Conservation (phyloP, 2,888 invertebrate species). For the Campopleginae sp. region DNA sequence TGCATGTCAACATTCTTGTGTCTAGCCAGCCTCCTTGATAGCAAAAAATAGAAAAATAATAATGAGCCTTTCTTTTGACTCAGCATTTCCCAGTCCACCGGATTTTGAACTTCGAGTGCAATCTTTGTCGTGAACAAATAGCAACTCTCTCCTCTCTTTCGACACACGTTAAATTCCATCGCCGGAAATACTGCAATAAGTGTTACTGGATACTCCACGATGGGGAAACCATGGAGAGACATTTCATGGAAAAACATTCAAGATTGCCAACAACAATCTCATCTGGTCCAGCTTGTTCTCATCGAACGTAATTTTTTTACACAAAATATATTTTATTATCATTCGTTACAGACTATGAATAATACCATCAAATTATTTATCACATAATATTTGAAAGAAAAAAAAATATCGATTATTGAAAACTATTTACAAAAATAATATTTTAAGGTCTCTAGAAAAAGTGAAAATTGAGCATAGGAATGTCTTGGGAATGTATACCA, state of each 20-base stretch:
- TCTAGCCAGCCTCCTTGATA: too few species aligned
- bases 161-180: slow-evolving; percentile 78
- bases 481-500: background rate
- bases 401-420: background rate
- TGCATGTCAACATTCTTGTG: too few species aligned
- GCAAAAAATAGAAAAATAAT: slow-evolving; percentile 5
- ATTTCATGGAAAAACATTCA: slow-evolving; percentile 67
- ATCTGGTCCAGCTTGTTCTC: background rate
- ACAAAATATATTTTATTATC: background rate
- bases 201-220: slow-evolving; percentile 76
- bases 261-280: background rate
- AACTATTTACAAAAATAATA: background rate
- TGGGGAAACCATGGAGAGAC: slow-evolving; percentile 75
- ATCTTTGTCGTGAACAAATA: slow-evolving; percentile 75
- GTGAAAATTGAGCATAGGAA: background rate
- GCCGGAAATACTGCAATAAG: slow-evolving; percentile 73
- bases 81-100: slow-evolving; percentile 69
- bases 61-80: background rate
- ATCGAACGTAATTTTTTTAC: background rate
- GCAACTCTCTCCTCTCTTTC: slow-evolving; percentile 77
- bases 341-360: background rate
- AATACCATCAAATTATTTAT: background rate
- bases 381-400: background rate
- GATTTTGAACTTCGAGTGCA: slow-evolving; percentile 73
- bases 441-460: background rate